Evolutionary conservation across 2,888 invertebrate genomes (phyloP), one percentile per base, ranked within the genome.

Genomic region (Aelia acuminata): DNA sequence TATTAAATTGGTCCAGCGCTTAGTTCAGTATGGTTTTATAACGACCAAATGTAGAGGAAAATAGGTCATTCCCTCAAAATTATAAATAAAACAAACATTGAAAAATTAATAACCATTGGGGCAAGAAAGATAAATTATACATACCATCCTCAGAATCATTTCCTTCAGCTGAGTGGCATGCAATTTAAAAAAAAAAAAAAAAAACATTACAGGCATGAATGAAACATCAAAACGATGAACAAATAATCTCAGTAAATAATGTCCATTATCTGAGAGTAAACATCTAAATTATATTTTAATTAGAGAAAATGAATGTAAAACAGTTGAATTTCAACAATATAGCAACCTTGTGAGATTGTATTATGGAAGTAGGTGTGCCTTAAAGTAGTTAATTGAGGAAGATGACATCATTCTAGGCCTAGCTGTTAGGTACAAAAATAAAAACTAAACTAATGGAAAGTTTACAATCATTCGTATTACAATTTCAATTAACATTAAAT

Each of bases 81-180:
- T n/a, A n/a, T n/a, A n/a, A n/a, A n/a, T 35, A 35, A 35, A 35
- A 70, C 26, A 26, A 11, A 18, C n/a, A 35, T 18, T 70, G 1
- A 26, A 20, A 18, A 20, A n/a, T 1, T 0, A 1, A 70, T 13
- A 70, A 35, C 35, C 31, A 70, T 26, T 35, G 63, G 63, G 20
- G 35, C 35, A 70, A 18, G 22, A 5, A 70, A 31, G 8, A 70
- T 20, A 70, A 20, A 70, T 20, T 18, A 47, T 89, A 89, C 89
- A 70, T 89, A 89, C 89, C 89, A 75, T 89, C 89, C 88, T 89
- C 89, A 53, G 89, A 89, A 85, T 89, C 89, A 88, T 89, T 87
- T 75, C 89, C 89, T 88, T 89, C 89, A 39, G 89, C 89, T 89
- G 49, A 88, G 89, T 87, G 87, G 88, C 88, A 70, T 88, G 85